Percentiles rank a stretch among this genome's conserved stretches.
Conservation (phyloP, 2,797 vertebrate genomes). For the Chloroceryle inda region DNA sequence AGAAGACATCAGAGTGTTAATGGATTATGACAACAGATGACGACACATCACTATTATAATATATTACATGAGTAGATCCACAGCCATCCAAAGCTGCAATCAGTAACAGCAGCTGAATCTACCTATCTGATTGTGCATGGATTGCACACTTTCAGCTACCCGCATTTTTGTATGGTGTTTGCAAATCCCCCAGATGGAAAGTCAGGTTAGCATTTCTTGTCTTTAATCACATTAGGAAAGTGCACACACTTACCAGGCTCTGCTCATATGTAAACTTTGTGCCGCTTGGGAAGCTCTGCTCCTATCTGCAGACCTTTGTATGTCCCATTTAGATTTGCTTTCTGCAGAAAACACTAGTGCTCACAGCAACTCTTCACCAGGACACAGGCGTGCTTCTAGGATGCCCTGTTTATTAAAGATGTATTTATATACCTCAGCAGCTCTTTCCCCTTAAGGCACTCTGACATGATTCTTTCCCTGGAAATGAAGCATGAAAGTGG, state of each 20-base stretch:
- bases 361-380: not conserved
- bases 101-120: not conserved
- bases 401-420: not conserved
- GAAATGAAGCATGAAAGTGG: conserved; percentile 20
- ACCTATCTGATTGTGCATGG: not conserved
- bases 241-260: not conserved
- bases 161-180: not conserved
- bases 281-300: not conserved
- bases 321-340: not conserved
- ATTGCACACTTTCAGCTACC: fast-evolving
- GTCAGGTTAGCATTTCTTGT: not conserved
- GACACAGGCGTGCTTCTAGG: not conserved
- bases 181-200: not conserved
- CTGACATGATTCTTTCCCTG: not conserved
- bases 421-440: not conserved
- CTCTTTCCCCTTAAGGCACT: not conserved
- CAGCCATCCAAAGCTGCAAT: not conserved
- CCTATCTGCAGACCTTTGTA: not conserved
- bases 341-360: not conserved
- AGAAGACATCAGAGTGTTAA: not conserved
- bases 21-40: not conserved
- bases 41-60: not conserved
- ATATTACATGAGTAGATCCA: not conserved
- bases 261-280: not conserved
- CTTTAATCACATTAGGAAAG: not conserved